These are phyloP conservation scores for Xenops minutus DNA, from an alignment of 2,797 vertebrate species.

Conservation along the genomic window DNA sequence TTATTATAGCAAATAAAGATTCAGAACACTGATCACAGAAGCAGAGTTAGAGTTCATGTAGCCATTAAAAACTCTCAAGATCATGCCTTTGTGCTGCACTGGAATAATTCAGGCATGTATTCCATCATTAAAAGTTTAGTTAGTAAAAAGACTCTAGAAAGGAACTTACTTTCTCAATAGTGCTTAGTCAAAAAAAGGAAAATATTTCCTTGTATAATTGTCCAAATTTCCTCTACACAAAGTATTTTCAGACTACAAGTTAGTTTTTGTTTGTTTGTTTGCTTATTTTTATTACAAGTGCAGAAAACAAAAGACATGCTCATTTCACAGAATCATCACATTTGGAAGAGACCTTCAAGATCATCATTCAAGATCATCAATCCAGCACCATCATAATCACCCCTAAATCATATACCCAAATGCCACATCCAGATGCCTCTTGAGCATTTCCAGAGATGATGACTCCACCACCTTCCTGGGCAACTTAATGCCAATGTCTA, in stretches of 20 bases:
- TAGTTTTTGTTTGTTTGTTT: neutral
- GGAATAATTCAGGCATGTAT: neutral
- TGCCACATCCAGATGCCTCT: neutral
- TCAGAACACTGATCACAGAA: neutral
- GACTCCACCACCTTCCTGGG: neutral
- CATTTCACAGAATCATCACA: neutral
- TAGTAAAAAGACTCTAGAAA: neutral
- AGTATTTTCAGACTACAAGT: neutral
- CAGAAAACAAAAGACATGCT: neutral
- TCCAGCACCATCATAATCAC: neutral
- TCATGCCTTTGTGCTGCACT: neutral
- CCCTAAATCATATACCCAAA: neutral
- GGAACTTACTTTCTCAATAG: neutral
- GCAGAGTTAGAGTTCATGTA: neutral
- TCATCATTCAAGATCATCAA: neutral
- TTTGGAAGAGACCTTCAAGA: neutral
- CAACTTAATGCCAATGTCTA: neutral
- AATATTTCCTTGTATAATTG: neutral
- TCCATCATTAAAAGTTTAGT: neutral
- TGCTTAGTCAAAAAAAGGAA: neutral
- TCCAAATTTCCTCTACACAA: neutral
- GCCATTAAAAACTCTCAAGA: neutral
- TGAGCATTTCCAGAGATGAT: neutral
- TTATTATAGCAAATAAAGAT: neutral
- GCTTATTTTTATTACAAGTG: neutral